Conservation (phyloP, 2,888 invertebrate species). For the Ornithoptera priamus region DNA sequence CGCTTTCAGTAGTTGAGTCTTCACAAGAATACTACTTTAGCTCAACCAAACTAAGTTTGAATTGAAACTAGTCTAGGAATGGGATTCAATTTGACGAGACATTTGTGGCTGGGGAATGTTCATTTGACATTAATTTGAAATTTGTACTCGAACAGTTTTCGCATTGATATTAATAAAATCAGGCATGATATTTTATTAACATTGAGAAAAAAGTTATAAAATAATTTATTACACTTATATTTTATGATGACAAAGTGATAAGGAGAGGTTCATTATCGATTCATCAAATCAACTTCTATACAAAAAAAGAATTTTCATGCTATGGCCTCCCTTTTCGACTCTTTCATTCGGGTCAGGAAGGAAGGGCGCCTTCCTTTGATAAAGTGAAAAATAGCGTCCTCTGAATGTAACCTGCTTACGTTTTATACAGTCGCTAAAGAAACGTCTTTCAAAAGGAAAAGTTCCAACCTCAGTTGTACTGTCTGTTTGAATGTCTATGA, state of each 20-base stretch:
- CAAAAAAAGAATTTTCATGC: conserved; percentile 53
- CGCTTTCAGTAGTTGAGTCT: conserved; percentile 61
- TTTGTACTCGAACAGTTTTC: conserved; percentile 8
- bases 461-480: conserved; percentile 27
- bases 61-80: conserved; percentile 65
- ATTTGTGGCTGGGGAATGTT: conserved; percentile 58
- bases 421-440: conserved; percentile 48
- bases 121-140: conserved; percentile 40
- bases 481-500: conserved; percentile 5
- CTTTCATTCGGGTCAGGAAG: conserved; percentile 66
- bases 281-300: conserved; percentile 52
- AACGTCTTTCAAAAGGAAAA: conserved; percentile 47
- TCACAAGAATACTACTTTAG: conserved; percentile 67
- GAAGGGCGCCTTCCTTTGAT: conserved; percentile 71
- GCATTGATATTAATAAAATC: neutral
- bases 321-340: conserved; percentile 61
- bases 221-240: neutral
- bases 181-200: neutral
- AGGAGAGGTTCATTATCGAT: conserved; percentile 37
- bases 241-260: conserved; percentile 21
- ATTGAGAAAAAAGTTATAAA: neutral
- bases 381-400: conserved; percentile 73
- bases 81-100: conserved; percentile 66
- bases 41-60: conserved; percentile 61
- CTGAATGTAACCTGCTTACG: conserved; percentile 59